Percentiles rank a stretch among this genome's conserved stretches.
These are phyloP conservation scores for Athene cunicularia DNA, from an alignment of 2,113 vertebrate species.

Conservation along the genomic window DNA sequence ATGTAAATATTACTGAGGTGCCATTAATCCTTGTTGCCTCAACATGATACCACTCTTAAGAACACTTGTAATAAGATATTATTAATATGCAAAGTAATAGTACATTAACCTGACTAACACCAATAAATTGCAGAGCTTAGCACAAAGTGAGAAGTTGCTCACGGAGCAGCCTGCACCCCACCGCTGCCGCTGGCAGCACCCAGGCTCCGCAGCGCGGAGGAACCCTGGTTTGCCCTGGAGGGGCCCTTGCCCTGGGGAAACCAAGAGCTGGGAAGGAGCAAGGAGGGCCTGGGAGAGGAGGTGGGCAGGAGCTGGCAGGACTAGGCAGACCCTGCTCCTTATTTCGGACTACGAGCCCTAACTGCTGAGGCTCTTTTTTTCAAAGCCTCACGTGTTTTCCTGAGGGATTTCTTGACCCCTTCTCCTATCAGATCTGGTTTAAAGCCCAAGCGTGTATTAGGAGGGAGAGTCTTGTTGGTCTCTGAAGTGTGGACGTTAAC, in stretches of 20 bases:
- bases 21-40: conserved; percentile 68
- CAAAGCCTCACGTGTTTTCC: neutral
- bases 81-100: conserved; percentile 64
- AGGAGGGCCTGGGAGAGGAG: neutral
- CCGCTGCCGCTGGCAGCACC: neutral
- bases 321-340: neutral
- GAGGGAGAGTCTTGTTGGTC: neutral
- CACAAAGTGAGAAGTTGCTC: neutral
- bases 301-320: neutral
- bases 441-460: neutral
- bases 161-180: accelerated
- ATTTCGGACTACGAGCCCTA: neutral
- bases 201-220: neutral
- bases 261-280: neutral
- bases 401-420: neutral
- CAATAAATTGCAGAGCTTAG: conserved; percentile 14
- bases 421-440: neutral
- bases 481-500: neutral
- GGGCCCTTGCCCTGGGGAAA: neutral
- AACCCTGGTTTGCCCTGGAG: neutral
- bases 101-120: conserved; percentile 25
- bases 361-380: neutral
- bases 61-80: conserved; percentile 62
- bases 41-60: conserved; percentile 62
- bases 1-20: conserved; percentile 66